phyloP scores from a whole-genome alignment of 2,797 vertebrate genomes.

The Chromis chromis region DNA sequence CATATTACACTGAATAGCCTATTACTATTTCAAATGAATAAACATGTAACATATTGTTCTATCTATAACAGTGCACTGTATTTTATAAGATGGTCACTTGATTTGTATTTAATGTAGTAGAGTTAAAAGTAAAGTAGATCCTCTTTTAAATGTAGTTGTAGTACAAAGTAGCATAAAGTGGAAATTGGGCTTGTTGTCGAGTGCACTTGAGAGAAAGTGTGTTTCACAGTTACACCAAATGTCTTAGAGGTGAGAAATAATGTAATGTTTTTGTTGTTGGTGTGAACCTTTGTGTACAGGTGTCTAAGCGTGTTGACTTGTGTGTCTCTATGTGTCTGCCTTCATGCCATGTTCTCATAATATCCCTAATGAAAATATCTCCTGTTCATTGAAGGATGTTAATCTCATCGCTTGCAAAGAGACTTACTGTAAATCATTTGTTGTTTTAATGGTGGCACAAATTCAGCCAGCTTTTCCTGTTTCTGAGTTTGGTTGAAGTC shows the following conservation, averaged over 20 bases:
- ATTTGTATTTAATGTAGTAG: background rate
- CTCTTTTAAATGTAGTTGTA: background rate
- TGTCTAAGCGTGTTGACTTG: conserved; percentile 32
- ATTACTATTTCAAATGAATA: background rate
- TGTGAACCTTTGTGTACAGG: conserved; percentile 1
- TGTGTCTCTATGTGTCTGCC: conserved; percentile 38
- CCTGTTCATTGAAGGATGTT: conserved; percentile 47
- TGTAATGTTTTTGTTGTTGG: background rate
- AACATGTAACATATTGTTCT: background rate
- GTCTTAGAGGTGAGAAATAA: conserved; percentile 1
- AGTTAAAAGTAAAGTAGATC: background rate
- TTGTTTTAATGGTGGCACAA: background rate
- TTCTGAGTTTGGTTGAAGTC: conserved; percentile 7
- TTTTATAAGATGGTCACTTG: background rate
- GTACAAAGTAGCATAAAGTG: background rate
- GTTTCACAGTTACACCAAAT: background rate
- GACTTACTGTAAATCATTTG: conserved; percentile 48
- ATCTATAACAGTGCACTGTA: no score
- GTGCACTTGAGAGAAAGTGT: background rate
- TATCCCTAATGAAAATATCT: conserved; percentile 45
- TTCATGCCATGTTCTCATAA: conserved; percentile 62
- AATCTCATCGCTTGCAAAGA: conserved; percentile 34
- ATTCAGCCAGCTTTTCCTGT: conserved; percentile 55
- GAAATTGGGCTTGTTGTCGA: no score
- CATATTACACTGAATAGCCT: background rate